Evolutionary conservation across 2,113 vertebrate genomes (phyloP), one percentile per base, ranked within the genome.

Genomic region (Perca fluviatilis): DNA sequence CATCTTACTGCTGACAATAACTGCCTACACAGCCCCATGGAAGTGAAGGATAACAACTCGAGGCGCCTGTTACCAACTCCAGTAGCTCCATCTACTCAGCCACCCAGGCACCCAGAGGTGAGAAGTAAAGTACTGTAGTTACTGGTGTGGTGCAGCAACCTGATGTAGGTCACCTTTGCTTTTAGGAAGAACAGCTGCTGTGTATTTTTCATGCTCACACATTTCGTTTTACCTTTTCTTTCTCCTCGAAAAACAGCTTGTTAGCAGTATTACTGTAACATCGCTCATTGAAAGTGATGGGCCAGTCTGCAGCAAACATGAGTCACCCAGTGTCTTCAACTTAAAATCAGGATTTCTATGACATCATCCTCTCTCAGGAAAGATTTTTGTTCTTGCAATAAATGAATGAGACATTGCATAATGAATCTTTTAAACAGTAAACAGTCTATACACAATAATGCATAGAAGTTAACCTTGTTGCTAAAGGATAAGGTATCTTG

Each of bases 231-330:
- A 10, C 2, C 5, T 8, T 15, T 50, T 19, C 9, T n/a, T 14
- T 10, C 7, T 43, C 14, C 27, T 69, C 6, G 18, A 10, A 53
- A 15, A 80, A 40, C 21, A 75, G n/a, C 60, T 66, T 25, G 25
- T 77, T 72, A 57, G 27, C 49, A 33, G 40, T 40, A 40, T 56
- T 23, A 30, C 40, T 77, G 56, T 21, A 15, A 27, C 19, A 54
- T 60, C 67, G 69, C 23, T 67, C 80, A 60, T 3, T 54, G 57
- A 23, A 63, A 65, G 58, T 12, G 58, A 61, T 53, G 66, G 77
- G 54, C 16, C 25, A 58, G 30, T 53, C 19, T 57, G 74, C 21
- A 51, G 62, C 30, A 57, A 69, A 74, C 43, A 12, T 83, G 53
- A 65, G 12, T 83, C 80, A 70, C 33, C 15, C 1, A 25, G n/a